These are phyloP conservation scores for Danionella dracula DNA, from an alignment of 2,797 vertebrate species.

Conservation along the genomic window DNA sequence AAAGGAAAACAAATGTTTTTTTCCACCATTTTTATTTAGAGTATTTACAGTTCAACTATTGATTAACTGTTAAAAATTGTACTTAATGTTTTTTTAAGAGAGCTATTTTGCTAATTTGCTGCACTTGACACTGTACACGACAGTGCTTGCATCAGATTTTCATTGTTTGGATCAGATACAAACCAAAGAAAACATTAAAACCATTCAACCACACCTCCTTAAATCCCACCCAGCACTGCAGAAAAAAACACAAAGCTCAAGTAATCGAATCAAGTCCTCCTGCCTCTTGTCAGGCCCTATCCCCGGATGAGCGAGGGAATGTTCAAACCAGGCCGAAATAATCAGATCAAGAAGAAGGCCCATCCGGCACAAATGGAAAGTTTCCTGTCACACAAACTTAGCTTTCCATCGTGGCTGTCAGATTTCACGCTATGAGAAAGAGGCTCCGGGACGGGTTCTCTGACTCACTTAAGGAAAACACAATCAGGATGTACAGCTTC, in stretches of 20 bases:
- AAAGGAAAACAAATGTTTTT: no score
- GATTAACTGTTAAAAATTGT: no score
- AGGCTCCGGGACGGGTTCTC: neutral
- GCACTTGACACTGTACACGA: no score
- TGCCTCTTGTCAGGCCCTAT: slow-evolving; percentile 38
- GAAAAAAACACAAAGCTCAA: slow-evolving; percentile 34
- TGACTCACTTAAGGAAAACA: slow-evolving; percentile 5
- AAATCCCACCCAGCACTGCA: neutral
- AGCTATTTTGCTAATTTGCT: no score
- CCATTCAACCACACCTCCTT: slow-evolving; percentile 6
- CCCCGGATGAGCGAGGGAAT: slow-evolving; percentile 32
- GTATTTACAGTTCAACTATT: no score
- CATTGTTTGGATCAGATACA: neutral
- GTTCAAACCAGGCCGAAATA: slow-evolving; percentile 50
- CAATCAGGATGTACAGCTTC: neutral
- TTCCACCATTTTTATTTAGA: no score
- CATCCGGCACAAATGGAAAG: slow-evolving; percentile 50
- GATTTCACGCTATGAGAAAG: slow-evolving; percentile 1
- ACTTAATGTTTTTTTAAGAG: no score
- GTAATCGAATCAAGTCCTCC: slow-evolving; percentile 51
- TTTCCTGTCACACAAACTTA: slow-evolving; percentile 38
- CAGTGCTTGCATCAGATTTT: no score
- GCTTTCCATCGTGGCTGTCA: slow-evolving; percentile 29
- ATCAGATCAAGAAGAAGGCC: slow-evolving; percentile 53
- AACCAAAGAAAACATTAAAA: slow-evolving; percentile 16